Conservation (phyloP, 2,888 invertebrate genomes). For the Aleiodes leptofemur region DNA sequence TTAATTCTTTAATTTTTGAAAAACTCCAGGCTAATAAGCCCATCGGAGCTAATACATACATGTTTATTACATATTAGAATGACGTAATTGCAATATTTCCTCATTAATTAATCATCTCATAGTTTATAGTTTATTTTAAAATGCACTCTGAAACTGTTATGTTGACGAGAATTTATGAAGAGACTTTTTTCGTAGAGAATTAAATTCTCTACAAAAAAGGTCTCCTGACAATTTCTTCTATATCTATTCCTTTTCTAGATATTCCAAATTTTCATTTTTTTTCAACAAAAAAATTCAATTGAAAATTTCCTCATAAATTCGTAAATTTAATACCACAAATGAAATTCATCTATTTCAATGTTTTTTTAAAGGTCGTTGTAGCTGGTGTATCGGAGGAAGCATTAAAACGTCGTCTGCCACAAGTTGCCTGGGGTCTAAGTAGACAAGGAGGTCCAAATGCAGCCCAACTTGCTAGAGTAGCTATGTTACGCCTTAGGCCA, state of each 20-base stretch:
- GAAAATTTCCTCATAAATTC: not conserved
- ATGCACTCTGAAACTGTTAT: not conserved
- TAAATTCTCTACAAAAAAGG: not conserved
- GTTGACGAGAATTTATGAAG: too few species aligned
- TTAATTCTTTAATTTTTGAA: too few species aligned
- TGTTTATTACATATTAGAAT: too few species aligned
- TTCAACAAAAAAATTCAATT: not conserved
- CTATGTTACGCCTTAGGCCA: slow-evolving; percentile 77
- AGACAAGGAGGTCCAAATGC: slow-evolving; percentile 76
- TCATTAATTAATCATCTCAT: too few species aligned
- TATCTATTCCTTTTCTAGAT: not conserved
- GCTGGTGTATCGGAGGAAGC: slow-evolving; percentile 70
- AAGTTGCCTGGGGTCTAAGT: slow-evolving; percentile 74
- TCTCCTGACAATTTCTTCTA: not conserved
- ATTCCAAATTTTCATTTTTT: too few species aligned
- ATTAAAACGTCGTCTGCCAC: slow-evolving; percentile 72
- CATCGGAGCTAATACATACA: too few species aligned
- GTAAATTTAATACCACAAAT: too few species aligned
- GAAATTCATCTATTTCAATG: not conserved
- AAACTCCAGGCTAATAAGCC: too few species aligned
- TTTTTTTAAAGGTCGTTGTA: slow-evolving; percentile 62
- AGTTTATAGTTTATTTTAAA: not conserved
- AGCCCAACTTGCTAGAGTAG: slow-evolving; percentile 70
- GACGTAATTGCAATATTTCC: too few species aligned
- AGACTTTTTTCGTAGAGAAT: not conserved